Evolutionary conservation across 1,140 invertebrate species (phyloP).

Genomic region (Brachionus calyciflorus): DNA sequence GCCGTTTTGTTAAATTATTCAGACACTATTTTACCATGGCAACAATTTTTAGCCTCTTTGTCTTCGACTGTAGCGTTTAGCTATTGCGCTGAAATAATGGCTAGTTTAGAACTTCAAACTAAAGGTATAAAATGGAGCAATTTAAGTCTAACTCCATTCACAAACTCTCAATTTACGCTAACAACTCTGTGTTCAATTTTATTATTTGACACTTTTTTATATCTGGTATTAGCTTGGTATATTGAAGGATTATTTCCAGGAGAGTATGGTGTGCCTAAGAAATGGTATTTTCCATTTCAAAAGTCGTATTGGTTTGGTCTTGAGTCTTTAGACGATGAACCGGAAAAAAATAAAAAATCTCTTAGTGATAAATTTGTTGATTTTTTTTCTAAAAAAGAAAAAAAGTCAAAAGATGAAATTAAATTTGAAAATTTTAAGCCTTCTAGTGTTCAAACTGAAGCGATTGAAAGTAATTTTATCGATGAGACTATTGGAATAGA

Average conservation of each 20-base stretch:
- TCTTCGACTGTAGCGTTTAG: slow-evolving; percentile 74
- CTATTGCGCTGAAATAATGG: slow-evolving; percentile 70
- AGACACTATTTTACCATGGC: slow-evolving; percentile 56
- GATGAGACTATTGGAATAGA: slow-evolving; percentile 64
- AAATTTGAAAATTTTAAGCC: not conserved
- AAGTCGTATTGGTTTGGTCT: slow-evolving; percentile 64
- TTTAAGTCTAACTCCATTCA: slow-evolving; percentile 64
- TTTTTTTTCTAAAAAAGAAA: not conserved
- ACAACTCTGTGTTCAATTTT: slow-evolving; percentile 61
- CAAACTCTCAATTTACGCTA: slow-evolving; percentile 48
- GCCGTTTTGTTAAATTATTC: slow-evolving; percentile 64
- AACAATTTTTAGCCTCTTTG: slow-evolving; percentile 62
- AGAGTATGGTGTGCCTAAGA: slow-evolving; percentile 63
- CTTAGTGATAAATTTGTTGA: not conserved
- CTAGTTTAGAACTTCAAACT: slow-evolving; percentile 67
- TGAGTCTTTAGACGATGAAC: not conserved
- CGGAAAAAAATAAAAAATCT: slow-evolving; percentile 8
- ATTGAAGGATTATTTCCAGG: slow-evolving; percentile 68
- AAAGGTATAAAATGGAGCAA: slow-evolving; percentile 74
- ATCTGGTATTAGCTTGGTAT: slow-evolving; percentile 64
- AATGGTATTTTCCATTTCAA: slow-evolving; percentile 62
- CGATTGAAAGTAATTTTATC: not conserved
- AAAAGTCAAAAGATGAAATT: not conserved
- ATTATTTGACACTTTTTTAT: slow-evolving; percentile 62
- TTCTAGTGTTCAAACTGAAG: not conserved